Conservation (phyloP, 2,797 vertebrate species). For the Muscicapa striata region DNA sequence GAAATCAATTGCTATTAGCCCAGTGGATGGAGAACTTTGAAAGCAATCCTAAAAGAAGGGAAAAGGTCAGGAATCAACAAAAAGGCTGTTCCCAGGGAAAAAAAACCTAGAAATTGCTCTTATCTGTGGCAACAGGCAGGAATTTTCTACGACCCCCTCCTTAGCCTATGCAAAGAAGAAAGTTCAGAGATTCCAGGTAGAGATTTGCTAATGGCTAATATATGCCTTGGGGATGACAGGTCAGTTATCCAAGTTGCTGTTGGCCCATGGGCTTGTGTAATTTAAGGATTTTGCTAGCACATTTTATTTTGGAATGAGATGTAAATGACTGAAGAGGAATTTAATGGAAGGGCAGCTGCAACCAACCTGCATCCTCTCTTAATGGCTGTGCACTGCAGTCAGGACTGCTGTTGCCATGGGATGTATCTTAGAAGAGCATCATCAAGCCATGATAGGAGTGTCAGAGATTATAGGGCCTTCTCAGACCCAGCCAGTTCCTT, state of each 20-base stretch:
- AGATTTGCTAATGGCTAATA: neutral
- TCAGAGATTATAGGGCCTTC: neutral
- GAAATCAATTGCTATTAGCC: neutral
- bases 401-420: neutral
- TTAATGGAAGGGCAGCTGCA: neutral
- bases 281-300: neutral
- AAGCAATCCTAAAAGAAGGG: neutral
- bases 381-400: neutral
- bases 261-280: neutral
- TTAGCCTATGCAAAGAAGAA: neutral
- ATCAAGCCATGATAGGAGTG: neutral
- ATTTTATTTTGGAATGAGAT: neutral
- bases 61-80: neutral
- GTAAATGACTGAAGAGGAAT: neutral
- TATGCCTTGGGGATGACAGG: neutral
- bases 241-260: neutral
- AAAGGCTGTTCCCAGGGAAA: neutral
- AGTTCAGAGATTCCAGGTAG: neutral
- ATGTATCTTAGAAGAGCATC: neutral
- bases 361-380: neutral
- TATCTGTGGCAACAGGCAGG: neutral
- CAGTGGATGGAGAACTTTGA: neutral
- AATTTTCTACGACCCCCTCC: neutral
- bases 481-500: neutral
- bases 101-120: neutral